Evolutionary conservation across 92 coral and sea anemone species (phyloP).

Genomic region (Porites divaricata): DNA sequence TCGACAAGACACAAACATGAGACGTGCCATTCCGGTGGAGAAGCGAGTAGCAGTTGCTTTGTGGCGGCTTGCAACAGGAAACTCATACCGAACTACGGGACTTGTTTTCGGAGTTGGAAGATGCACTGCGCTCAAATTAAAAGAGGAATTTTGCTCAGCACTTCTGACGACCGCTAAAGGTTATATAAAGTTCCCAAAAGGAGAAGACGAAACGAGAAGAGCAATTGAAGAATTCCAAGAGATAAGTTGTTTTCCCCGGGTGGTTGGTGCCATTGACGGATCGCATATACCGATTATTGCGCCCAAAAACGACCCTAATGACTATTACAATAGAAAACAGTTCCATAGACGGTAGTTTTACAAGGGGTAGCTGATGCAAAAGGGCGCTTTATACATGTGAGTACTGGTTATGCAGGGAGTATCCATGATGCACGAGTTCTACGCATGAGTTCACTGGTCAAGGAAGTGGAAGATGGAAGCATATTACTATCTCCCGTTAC

Average conservation of each 20-base stretch:
- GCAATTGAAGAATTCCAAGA: constrained; percentile 53
- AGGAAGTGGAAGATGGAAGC: not conserved
- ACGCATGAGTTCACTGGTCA: not conserved
- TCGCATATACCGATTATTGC: constrained; percentile 62
- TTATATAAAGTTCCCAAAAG: constrained; percentile 57
- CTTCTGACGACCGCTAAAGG: constrained; percentile 52
- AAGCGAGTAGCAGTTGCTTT: too few species aligned
- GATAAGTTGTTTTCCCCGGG: constrained; percentile 60
- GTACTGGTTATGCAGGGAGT: not conserved
- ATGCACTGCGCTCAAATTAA: constrained; percentile 62
- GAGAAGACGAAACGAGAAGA: constrained; percentile 58
- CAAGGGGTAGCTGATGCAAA: constrained; percentile 67
- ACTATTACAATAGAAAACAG: constrained; percentile 55
- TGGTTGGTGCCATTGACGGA: constrained; percentile 69
- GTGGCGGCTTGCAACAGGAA: too few species aligned
- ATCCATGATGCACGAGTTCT: not conserved
- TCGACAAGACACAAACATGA: constrained; percentile 40
- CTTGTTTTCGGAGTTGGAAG: constrained; percentile 62
- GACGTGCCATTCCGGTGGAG: too few species aligned
- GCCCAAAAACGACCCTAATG: constrained; percentile 45
- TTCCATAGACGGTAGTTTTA: constrained; percentile 60
- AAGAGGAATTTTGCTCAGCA: constrained; percentile 69
- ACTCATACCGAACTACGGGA: constrained; percentile 43
- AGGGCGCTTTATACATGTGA: constrained; percentile 53
- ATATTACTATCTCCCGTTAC: too few species aligned